Base-by-base conservation (phyloP, 2,888 invertebrate genomes). In the Hoplodrina blanda region DNA sequence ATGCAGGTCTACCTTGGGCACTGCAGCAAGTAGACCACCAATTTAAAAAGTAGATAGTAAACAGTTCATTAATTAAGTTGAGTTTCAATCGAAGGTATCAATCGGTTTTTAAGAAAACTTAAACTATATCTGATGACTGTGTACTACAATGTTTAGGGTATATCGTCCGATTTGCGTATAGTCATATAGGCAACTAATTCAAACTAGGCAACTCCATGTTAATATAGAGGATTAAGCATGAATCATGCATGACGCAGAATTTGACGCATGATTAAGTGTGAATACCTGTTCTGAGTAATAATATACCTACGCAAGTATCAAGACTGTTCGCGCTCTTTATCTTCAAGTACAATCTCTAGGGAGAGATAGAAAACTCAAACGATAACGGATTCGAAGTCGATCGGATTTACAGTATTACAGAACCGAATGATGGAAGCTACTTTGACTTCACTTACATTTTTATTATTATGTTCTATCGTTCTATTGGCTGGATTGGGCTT, bases 291-390 rank as follows among this genome's bases (percentile, higher is more conserved):
- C 13, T 30, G 17, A 41, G 41, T 46, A 46, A 46, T 46, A 46
- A 10, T 54, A 20, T 54, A 50, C 19, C 4, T 50, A 66, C 33
- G 33, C 30, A 41, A 7, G 5, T 30, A 57, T n/a, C 13, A 17
- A 57, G 2, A 20, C 25, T 59, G 33, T 62, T 54, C 49, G 8
- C 11, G n/a, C 55, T 52, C 56, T 75, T 60, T 61, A 65, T 61
- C 41, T 57, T 41, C n/a, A 15, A 33, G 4, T 50, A 1, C 5
- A 52, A 44, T 66, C 80, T 73, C 80, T 20, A 4, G 61, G 79
- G 79, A 60, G 49, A 11, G 10, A 59, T 71, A 68, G 60, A 64
- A 78, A 80, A 54, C 64, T 73, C 63, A 73, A 61, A 79, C 41
- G 75, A 19, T 63, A 55, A 55, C 20, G 79, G 52, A 78, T 75